Conservation (phyloP, 1,140 invertebrate species). For the Carcinoscorpius rotundicauda region DNA sequence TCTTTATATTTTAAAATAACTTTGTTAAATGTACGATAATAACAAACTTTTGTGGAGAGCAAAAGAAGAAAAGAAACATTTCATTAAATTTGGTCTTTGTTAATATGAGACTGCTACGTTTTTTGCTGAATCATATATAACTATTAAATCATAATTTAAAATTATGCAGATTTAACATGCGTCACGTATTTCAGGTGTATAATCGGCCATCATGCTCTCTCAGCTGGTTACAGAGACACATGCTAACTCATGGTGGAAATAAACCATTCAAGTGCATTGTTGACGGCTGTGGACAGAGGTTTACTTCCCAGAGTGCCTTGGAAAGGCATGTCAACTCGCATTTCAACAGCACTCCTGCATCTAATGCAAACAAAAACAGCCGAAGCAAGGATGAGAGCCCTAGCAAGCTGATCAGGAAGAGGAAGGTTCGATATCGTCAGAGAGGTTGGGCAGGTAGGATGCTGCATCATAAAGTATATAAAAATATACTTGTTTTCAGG, state of each 20-base stretch:
- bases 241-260: slow-evolving; percentile 63
- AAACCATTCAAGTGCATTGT: slow-evolving; percentile 95
- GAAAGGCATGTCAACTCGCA: slow-evolving; percentile 89
- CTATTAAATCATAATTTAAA: no score
- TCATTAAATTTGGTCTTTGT: no score
- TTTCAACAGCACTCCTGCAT: slow-evolving; percentile 39
- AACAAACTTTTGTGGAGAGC: no score
- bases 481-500: no score
- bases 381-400: slow-evolving; percentile 7
- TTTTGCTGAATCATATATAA: no score
- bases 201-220: slow-evolving; percentile 79
- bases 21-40: no score
- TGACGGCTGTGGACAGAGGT: slow-evolving; percentile 76
- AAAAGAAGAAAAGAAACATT: no score
- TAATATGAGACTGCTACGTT: no score
- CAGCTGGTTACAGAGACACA: slow-evolving; percentile 83
- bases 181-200: slow-evolving; percentile 41
- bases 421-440: slow-evolving; percentile 15
- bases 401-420: slow-evolving; percentile 11
- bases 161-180: no score
- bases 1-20: no score
- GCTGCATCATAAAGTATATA: no score
- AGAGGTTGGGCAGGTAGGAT: slow-evolving; percentile 7
- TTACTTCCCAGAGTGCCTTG: slow-evolving; percentile 75
- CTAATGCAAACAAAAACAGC: background rate